These are phyloP conservation scores for Caprella mutica DNA, from an alignment of 2,888 invertebrate species.

Conservation along the genomic window DNA sequence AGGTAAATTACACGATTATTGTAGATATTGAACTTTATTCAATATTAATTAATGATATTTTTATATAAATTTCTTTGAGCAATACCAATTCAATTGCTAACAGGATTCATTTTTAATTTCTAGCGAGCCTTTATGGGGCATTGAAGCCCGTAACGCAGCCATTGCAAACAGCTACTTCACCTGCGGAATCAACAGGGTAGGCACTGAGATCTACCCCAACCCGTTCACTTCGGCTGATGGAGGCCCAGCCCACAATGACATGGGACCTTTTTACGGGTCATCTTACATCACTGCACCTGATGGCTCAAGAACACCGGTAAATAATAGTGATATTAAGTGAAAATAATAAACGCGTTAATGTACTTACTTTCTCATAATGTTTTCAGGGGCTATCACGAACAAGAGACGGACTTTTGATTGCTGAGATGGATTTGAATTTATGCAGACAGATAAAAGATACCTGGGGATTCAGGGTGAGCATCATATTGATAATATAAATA, in stretches of 20 bases:
- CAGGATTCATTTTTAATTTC: too few species aligned
- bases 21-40: background rate
- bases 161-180: constrained; percentile 91
- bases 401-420: constrained; percentile 72
- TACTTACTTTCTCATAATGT: background rate
- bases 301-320: constrained; percentile 78
- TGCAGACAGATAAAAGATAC: constrained; percentile 84
- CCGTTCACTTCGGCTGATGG: constrained; percentile 79
- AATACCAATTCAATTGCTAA: too few species aligned
- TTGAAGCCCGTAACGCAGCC: constrained; percentile 91
- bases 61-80: too few species aligned
- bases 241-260: constrained; percentile 56
- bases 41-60: too few species aligned
- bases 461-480: constrained; percentile 75
- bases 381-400: constrained; percentile 53
- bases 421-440: constrained; percentile 82
- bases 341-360: background rate
- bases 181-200: constrained; percentile 86
- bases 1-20: constrained; percentile 45
- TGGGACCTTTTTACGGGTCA: constrained; percentile 92
- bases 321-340: constrained; percentile 32
- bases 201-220: constrained; percentile 66
- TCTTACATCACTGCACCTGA: constrained; percentile 89
- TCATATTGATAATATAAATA: background rate
- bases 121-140: constrained; percentile 88